Base-by-base conservation (phyloP, 2,888 invertebrate genomes). In the Erynnis tages region DNA sequence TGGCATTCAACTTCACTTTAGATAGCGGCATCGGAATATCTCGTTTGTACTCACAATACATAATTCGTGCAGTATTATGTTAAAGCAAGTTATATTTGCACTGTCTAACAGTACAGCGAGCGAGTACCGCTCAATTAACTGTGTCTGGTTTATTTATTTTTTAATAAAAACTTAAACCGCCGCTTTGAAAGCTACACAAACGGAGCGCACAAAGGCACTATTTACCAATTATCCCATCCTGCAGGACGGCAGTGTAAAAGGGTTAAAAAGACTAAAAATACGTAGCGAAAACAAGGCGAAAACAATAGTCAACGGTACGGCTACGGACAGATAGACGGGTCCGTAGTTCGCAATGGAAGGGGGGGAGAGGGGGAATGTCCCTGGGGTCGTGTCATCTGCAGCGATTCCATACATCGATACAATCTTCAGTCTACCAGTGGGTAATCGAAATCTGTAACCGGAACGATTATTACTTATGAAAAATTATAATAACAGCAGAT, bases 191-290 rank as follows among this genome's bases (percentile, higher is more conserved):
- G 17, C 16, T 6, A 34, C 10, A 6, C 48, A 41, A 44, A 30
- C 44, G 7, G 10, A 4, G 14, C 25, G 34, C 35, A 32, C 23
- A 40, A 25, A 23, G 38, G 38, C 7, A 23, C 38, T 41, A 30
- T 49, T 49, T 32, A 32, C 25, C 32, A 41, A 49, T 49, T 40
- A 30, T 32, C 10, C 40, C 7, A 38, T 30, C 14, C 23, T 49
- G 5, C 48, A 16, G 30, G 40, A 23, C 17, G 48, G 14, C 21
- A 11, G 30, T 13, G 13, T 21, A 32, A 44, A 43, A 10, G n/a
- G 7, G 37, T 13, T 4, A 8, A 21, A 17, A 40, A 14, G 30
- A 7, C 21, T 14, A 10, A 48, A 48, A 49, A 41, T 16, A 10
- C 7, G 16, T n/a, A n/a, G n/a, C n/a, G n/a, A n/a, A n/a, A n/a